Evolutionary conservation across 2,888 invertebrate genomes (phyloP).

Genomic region (Leptarthrus brevirostris): DNA sequence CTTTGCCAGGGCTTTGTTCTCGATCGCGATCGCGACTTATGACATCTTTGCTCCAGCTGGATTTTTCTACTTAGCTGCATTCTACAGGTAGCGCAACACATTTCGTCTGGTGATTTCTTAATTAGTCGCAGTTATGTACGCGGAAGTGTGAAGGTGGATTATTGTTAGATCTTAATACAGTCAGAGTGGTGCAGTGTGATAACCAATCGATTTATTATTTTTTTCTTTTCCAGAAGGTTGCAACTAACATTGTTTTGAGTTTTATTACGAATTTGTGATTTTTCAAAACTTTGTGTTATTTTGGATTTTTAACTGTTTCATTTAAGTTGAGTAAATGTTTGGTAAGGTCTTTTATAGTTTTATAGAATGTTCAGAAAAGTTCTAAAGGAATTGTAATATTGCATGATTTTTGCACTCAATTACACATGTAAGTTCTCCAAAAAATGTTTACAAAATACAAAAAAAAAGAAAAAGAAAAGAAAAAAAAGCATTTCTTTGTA

Average conservation of each 20-base stretch:
- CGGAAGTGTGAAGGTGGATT: slow-evolving; percentile 42
- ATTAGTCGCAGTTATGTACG: slow-evolving; percentile 49
- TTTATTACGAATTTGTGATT: too few species aligned
- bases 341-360: too few species aligned
- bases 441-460: too few species aligned
- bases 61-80: slow-evolving; percentile 4
- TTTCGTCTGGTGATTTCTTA: slow-evolving; percentile 30
- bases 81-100: slow-evolving; percentile 33
- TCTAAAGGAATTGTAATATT: too few species aligned
- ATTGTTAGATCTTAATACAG: background rate
- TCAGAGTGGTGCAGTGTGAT: background rate
- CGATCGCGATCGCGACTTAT: slow-evolving; percentile 33
- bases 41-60: slow-evolving; percentile 10
- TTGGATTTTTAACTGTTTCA: background rate
- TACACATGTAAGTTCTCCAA: too few species aligned
- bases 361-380: too few species aligned
- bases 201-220: background rate
- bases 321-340: slow-evolving; percentile 13
- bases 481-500: too few species aligned
- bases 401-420: too few species aligned
- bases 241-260: too few species aligned
- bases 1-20: slow-evolving; percentile 30
- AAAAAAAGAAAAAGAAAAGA: too few species aligned
- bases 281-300: too few species aligned
- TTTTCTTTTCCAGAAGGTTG: background rate